Percentiles rank a stretch among this genome's conserved stretches.
Conservation (phyloP, 2,797 vertebrate genomes). For the Clamator glandarius region DNA sequence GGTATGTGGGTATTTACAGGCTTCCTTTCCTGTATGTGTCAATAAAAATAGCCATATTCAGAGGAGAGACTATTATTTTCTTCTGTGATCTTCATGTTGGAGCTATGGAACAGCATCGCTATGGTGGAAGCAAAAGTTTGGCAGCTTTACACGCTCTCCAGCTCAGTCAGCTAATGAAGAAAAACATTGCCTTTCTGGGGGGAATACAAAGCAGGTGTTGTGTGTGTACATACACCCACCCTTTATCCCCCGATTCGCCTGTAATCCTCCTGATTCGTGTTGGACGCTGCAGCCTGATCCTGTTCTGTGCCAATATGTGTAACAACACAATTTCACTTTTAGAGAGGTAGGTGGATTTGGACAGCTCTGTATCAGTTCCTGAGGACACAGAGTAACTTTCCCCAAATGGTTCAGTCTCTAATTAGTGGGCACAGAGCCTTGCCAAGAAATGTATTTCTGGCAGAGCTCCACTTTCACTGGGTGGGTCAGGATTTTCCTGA, state of each 20-base stretch:
- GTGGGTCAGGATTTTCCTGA: constrained; percentile 47
- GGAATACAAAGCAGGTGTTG: background rate
- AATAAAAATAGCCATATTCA: background rate
- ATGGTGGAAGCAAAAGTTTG: background rate
- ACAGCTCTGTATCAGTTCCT: constrained; percentile 33
- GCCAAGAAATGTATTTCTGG: constrained; percentile 54
- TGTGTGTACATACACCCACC: background rate
- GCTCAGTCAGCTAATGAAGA: background rate
- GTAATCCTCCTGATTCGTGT: background rate
- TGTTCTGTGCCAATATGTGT: background rate
- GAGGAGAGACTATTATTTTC: rapidly evolving
- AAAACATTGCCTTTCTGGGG: background rate
- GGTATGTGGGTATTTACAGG: rapidly evolving
- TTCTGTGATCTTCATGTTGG: background rate
- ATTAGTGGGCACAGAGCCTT: constrained; percentile 53
- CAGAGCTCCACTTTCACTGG: constrained; percentile 21
- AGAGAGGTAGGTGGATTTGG: constrained; percentile 47
- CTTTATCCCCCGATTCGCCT: background rate
- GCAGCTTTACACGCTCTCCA: background rate
- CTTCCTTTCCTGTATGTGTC: background rate
- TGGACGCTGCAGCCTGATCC: background rate
- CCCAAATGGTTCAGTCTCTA: constrained; percentile 53
- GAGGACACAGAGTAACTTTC: constrained; percentile 40
- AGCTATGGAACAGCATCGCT: background rate
- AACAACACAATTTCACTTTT: background rate